Conservation (phyloP, 1,140 invertebrate genomes). For the Aphaenogaster ashmeadi region DNA sequence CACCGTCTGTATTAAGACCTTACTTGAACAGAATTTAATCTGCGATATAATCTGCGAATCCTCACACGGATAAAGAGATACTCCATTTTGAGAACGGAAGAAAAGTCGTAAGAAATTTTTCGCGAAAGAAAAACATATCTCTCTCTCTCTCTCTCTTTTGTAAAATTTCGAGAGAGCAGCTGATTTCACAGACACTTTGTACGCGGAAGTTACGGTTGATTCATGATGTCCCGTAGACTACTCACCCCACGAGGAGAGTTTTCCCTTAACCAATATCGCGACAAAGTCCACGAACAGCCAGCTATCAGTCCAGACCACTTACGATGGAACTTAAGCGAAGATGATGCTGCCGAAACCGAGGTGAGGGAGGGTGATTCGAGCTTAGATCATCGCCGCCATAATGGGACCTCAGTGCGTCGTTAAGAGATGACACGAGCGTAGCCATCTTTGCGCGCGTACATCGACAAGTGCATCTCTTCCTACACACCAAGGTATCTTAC, state of each 20-base stretch:
- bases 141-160: neutral
- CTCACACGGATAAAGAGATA: neutral
- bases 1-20: neutral
- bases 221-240: slow-evolving; percentile 31
- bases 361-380: slow-evolving; percentile 12
- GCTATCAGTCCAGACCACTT: slow-evolving; percentile 59
- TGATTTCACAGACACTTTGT: neutral
- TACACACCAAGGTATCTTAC: slow-evolving; percentile 13
- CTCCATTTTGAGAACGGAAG: neutral
- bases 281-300: slow-evolving; percentile 55
- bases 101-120: neutral
- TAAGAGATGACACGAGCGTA: slow-evolving; percentile 62
- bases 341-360: slow-evolving; percentile 50
- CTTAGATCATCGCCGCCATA: slow-evolving; percentile 61
- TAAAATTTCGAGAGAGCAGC: neutral
- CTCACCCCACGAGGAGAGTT: slow-evolving; percentile 6
- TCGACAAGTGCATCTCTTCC: slow-evolving; percentile 42
- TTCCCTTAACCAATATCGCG: slow-evolving; percentile 51
- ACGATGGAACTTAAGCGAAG: slow-evolving; percentile 57
- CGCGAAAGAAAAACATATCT: neutral
- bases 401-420: slow-evolving; percentile 74
- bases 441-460: slow-evolving; percentile 38
- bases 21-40: slow-evolving; percentile 14
- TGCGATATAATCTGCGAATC: no score
- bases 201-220: slow-evolving; percentile 30